Base-by-base conservation (phyloP, 2,888 invertebrate genomes). In the Meteorus cinctellus region DNA sequence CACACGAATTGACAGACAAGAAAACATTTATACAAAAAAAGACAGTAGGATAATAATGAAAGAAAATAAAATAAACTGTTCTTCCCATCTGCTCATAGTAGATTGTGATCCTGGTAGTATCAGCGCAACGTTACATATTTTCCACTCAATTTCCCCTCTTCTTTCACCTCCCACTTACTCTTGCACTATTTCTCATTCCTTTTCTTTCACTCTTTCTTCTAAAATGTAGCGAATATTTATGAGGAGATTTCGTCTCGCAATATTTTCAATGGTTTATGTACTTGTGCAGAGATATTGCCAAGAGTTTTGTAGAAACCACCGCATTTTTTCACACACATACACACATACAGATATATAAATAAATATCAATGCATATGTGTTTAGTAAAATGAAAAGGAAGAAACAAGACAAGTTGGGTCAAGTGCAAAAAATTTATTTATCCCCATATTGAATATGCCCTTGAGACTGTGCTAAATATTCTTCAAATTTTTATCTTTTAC, bases 51-150 rank as follows among this genome's bases (percentile, higher is more conserved):
- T n/a, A n/a, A 48, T 16, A 48, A 14, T 24, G 24, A n/a, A 41
- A 41, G 8, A 41, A 12, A 16, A 48, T n/a, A 48, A 48, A n/a
- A 48, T n/a, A 48, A 48, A 48, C 48, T n/a, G 48, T n/a, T 48
- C 48, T 48, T 48, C 48, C 81, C 81, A 80, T 27, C 60, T 66
- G 27, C 68, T 48, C 70, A 67, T 78, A 77, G 77, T 6, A 78
- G 77, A 76, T 73, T 79, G 82, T 81, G 84, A 86, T 83, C 84
- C 84, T 83, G 83, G 83, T 83, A 84, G 84, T 85, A 84, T 82
- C 84, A 48, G 4, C n/a, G n/a, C 55, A 19, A 55, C 82, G 81
- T 85, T 84, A 82, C 82, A 82, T 85, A 84, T 86, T 87, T 86
- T 85, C 83, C 84, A 75, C 69, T 77, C 83, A 83, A 85, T 84